These are phyloP conservation scores for Eumerus sabulonum DNA, from an alignment of 2,888 invertebrate species.

Conservation along the genomic window DNA sequence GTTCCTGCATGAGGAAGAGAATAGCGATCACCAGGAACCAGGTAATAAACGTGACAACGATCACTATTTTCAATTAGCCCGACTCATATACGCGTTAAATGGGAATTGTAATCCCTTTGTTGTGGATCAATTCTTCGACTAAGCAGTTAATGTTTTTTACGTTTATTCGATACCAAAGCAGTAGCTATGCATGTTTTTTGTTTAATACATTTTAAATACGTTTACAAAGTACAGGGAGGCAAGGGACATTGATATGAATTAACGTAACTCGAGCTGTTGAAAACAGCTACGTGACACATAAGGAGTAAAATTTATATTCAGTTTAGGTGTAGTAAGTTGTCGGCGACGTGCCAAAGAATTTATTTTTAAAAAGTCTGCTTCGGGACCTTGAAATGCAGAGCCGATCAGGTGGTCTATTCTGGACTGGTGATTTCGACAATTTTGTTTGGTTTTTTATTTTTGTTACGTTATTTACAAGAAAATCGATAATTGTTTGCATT, in stretches of 20 bases:
- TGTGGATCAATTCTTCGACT: conserved; percentile 73
- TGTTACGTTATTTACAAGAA: no score
- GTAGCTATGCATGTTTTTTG: conserved; percentile 37
- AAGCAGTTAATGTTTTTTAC: conserved; percentile 20
- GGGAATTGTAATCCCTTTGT: conserved; percentile 74
- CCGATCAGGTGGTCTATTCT: neutral
- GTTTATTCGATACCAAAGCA: conserved; percentile 21
- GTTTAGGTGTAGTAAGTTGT: neutral
- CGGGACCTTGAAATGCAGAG: conserved; percentile 43
- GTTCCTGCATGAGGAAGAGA: conserved; percentile 93
- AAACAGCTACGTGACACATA: no score
- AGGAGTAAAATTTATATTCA: no score
- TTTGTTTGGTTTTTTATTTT: no score
- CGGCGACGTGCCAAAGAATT: conserved; percentile 32
- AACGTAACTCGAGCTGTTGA: no score
- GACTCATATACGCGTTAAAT: conserved; percentile 74
- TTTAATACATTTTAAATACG: neutral
- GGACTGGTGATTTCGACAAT: neutral
- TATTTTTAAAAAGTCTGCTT: conserved; percentile 48
- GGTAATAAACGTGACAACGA: conserved; percentile 80
- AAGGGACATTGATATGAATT: neutral
- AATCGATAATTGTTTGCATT: no score
- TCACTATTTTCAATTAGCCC: conserved; percentile 74
- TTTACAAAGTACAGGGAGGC: neutral
- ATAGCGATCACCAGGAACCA: conserved; percentile 85